Percentiles rank a stretch among this genome's conserved stretches.
Evolutionary conservation across 2,888 invertebrate species (phyloP).

Genomic region (Aspidiotus destructor): DNA sequence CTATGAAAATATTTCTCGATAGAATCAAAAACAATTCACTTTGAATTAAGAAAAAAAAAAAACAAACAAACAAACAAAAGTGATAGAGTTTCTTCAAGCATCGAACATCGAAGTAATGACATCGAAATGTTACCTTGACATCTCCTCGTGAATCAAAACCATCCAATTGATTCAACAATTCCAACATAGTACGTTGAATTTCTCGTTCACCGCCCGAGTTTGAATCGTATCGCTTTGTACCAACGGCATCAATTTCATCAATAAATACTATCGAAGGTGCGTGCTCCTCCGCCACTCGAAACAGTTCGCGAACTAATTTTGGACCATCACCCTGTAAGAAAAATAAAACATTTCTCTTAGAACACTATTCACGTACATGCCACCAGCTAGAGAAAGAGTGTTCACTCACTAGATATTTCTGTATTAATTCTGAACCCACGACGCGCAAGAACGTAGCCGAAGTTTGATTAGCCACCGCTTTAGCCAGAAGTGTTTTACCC

Average conservation of each 20-base stretch:
- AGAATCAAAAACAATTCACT: too few relatives aligned
- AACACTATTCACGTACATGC: not conserved
- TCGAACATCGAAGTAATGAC: too few relatives aligned
- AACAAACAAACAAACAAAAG: too few relatives aligned
- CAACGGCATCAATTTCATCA: slow-evolving; percentile 99
- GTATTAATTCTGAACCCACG: slow-evolving; percentile 98
- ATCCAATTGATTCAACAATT: slow-evolving; percentile 94
- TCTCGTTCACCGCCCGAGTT: slow-evolving; percentile 99
- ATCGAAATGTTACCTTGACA: slow-evolving; percentile 61
- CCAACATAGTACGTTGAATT: slow-evolving; percentile 99
- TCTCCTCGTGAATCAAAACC: slow-evolving; percentile 95
- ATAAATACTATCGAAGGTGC: slow-evolving; percentile 99
- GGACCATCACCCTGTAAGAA: slow-evolving; percentile 85
- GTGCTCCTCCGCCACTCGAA: slow-evolving; percentile 98
- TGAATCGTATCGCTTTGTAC: slow-evolving; percentile 96
- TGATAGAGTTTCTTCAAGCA: too few relatives aligned
- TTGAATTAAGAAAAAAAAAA: too few relatives aligned
- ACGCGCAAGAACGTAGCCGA: slow-evolving; percentile 97
- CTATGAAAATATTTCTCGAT: too few relatives aligned
- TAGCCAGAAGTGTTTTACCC: slow-evolving; percentile 94
- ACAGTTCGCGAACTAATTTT: slow-evolving; percentile 92
- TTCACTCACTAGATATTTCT: slow-evolving; percentile 79
- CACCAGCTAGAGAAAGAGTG: not conserved
- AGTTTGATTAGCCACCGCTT: slow-evolving; percentile 99
- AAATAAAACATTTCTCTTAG: not conserved